Conservation (phyloP, 2,113 vertebrate species). For the Taurulus bubalis region DNA sequence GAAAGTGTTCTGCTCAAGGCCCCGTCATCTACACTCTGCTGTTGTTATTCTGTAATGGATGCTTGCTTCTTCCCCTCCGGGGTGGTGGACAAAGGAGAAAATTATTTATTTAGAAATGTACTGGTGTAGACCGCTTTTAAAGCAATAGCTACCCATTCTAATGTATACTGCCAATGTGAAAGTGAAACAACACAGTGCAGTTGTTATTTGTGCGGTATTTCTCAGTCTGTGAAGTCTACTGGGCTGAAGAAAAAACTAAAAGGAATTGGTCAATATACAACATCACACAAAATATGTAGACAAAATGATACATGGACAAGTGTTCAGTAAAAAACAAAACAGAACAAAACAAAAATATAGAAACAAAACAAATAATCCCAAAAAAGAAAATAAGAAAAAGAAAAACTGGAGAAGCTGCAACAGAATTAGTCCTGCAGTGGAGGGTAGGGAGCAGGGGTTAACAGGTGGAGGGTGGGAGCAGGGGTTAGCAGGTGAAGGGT, state of each 20-base stretch:
- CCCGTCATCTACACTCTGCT: background rate
- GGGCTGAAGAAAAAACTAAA: too few species aligned
- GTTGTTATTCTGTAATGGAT: background rate
- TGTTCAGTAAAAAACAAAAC: too few species aligned
- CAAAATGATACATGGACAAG: background rate
- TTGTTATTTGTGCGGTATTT: background rate
- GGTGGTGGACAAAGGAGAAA: background rate
- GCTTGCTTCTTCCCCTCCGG: background rate
- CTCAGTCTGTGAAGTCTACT: background rate
- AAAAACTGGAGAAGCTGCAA: too few species aligned
- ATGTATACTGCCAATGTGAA: background rate
- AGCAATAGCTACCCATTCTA: background rate
- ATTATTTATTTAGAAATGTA: background rate
- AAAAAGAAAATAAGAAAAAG: too few species aligned
- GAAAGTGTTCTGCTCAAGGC: background rate
- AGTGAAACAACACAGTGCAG: background rate
- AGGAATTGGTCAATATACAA: background rate
- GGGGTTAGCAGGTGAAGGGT: too few species aligned
- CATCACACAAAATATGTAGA: background rate
- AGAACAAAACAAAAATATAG: too few species aligned
- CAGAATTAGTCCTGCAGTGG: too few species aligned
- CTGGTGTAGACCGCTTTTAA: background rate
- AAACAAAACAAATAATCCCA: too few species aligned
- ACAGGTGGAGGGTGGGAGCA: too few species aligned
- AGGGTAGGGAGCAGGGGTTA: too few species aligned